These are phyloP conservation scores for Oryzias celebensis DNA, from an alignment of 2,113 vertebrate genomes.

Conservation along the genomic window DNA sequence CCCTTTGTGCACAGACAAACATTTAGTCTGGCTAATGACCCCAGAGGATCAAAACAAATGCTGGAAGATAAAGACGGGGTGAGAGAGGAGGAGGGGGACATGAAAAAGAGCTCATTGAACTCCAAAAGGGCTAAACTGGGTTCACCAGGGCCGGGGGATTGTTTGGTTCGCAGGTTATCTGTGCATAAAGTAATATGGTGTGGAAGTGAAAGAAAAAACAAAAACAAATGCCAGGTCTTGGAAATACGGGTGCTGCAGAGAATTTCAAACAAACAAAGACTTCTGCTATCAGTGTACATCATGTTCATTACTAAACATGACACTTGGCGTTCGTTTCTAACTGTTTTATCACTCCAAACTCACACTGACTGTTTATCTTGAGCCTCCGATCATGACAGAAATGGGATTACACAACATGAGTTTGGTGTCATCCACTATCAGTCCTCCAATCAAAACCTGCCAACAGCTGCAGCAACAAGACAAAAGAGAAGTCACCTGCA, in stretches of 20 bases:
- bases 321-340: constrained; percentile 51
- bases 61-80: constrained; percentile 62
- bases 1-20: constrained; percentile 76
- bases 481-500: constrained; percentile 27
- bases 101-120: constrained; percentile 67
- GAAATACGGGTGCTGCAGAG: constrained; percentile 10
- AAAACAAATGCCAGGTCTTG: constrained; percentile 13
- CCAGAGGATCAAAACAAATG: constrained; percentile 77
- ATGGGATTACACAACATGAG: constrained; percentile 43
- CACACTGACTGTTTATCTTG: constrained; percentile 47
- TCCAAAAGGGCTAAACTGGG: constrained; percentile 53
- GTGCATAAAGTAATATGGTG: constrained; percentile 29
- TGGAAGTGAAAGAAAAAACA: constrained; percentile 26
- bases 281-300: constrained; percentile 49
- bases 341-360: constrained; percentile 40
- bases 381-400: constrained; percentile 6
- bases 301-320: constrained; percentile 61
- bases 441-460: constrained; percentile 51
- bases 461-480: constrained; percentile 57
- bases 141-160: constrained; percentile 58
- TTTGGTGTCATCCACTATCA: constrained; percentile 34
- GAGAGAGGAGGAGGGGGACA: constrained; percentile 35
- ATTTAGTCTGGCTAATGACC: constrained; percentile 79
- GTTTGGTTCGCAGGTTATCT: constrained; percentile 32
- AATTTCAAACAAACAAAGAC: constrained; percentile 39